A percentile compares a stretch with the other conserved stretches of the same genome.
phyloP scores from a whole-genome alignment of 2,113 vertebrate genomes.

The Pterocles orientalis region DNA sequence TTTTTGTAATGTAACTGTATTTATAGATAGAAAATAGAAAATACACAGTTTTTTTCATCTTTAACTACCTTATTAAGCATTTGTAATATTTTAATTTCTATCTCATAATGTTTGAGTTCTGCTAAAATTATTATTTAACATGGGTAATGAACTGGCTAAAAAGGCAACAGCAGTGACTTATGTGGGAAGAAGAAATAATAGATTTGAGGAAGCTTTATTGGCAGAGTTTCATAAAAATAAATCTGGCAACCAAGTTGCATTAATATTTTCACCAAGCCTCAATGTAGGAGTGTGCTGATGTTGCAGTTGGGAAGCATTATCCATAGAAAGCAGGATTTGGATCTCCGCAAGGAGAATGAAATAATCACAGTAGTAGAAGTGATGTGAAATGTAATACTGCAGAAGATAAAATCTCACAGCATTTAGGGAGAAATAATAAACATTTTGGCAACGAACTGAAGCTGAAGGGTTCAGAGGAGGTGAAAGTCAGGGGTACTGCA shows the following conservation, averaged over 20 bases:
- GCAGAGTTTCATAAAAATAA: background rate
- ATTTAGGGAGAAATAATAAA: conserved; percentile 12
- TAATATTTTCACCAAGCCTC: background rate
- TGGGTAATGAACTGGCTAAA: background rate
- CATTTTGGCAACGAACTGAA: background rate
- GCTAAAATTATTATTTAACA: background rate
- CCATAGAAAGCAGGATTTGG: background rate
- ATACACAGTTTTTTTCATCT: background rate
- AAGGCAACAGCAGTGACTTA: background rate
- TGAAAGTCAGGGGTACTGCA: background rate
- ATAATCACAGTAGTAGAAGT: background rate
- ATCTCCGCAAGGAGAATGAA: background rate
- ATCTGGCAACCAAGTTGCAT: background rate
- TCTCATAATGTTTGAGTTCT: background rate
- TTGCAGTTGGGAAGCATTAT: background rate
- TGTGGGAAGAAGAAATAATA: background rate
- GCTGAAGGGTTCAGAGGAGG: background rate
- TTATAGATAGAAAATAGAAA: background rate
- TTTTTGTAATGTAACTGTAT: background rate
- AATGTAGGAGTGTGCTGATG: background rate
- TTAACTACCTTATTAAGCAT: background rate
- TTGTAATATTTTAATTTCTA: background rate
- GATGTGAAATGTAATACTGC: background rate
- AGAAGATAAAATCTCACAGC: background rate
- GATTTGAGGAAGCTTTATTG: background rate